Percentiles rank a stretch among this genome's conserved stretches.
Evolutionary conservation across 2,888 invertebrate species (phyloP).

Genomic region (Meloe dianella): DNA sequence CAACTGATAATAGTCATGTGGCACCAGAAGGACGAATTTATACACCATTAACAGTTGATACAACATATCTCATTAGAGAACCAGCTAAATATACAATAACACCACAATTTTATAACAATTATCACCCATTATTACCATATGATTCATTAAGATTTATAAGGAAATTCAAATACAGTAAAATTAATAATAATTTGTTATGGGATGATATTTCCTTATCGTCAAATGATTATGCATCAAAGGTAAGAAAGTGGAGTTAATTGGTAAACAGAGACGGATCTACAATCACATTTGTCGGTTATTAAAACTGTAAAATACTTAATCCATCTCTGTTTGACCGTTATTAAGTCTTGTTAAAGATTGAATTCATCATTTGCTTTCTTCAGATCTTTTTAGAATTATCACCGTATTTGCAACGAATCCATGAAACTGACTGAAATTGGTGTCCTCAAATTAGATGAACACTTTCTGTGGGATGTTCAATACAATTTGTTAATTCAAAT

Average conservation of each 20-base stretch:
- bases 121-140: conserved; percentile 26
- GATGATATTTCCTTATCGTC: conserved; percentile 29
- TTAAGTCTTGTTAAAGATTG: no score
- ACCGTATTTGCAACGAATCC: conserved; percentile 34
- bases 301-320: no score
- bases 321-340: no score
- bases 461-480: not conserved
- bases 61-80: conserved; percentile 65
- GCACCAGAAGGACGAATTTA: conserved; percentile 62
- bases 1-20: conserved; percentile 63
- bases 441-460: not conserved
- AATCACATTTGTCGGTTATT: not conserved
- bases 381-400: conserved; percentile 40
- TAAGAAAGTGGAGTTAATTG: conserved; percentile 14
- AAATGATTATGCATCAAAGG: conserved; percentile 27
- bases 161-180: conserved; percentile 21
- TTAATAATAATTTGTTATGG: conserved; percentile 21
- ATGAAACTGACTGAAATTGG: conserved; percentile 28
- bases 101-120: conserved; percentile 16
- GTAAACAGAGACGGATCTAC: not conserved
- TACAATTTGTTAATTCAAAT: not conserved
- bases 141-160: conserved; percentile 24
- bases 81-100: conserved; percentile 42
- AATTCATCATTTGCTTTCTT: conserved; percentile 23
- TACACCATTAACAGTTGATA: conserved; percentile 62